These are phyloP conservation scores for Lasiurus cinereus DNA, from an alignment of 2,113 vertebrate genomes.

Conservation along the genomic window DNA sequence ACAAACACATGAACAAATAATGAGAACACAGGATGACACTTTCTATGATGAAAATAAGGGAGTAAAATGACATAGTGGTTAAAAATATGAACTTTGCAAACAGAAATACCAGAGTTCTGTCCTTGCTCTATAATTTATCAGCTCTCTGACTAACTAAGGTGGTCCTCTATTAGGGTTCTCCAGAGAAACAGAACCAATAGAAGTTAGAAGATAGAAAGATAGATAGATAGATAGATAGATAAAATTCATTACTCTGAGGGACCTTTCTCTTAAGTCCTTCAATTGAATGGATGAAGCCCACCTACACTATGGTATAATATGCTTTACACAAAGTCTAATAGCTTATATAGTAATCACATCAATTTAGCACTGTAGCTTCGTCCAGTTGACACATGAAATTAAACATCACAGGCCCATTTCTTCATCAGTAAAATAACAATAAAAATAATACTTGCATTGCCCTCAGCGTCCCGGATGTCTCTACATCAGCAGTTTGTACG, in stretches of 20 bases:
- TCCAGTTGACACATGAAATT: background rate
- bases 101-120: background rate
- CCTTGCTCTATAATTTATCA: background rate
- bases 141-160: background rate
- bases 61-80: background rate
- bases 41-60: background rate
- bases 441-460: background rate
- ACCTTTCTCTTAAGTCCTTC: background rate
- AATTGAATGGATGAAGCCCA: background rate
- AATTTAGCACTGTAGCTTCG: background rate
- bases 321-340: background rate
- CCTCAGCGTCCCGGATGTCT: no score
- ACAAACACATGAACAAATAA: background rate
- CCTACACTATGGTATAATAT: background rate
- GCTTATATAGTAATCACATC: background rate
- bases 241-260: background rate
- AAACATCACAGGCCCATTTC: background rate
- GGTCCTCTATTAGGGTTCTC: background rate
- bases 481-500: no score
- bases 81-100: background rate
- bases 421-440: background rate
- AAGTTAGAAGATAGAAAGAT: no score
- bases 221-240: background rate
- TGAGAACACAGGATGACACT: background rate
- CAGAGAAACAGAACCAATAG: background rate